Conservation (phyloP, 2,797 vertebrate species). For the Xerus rutilus region DNA sequence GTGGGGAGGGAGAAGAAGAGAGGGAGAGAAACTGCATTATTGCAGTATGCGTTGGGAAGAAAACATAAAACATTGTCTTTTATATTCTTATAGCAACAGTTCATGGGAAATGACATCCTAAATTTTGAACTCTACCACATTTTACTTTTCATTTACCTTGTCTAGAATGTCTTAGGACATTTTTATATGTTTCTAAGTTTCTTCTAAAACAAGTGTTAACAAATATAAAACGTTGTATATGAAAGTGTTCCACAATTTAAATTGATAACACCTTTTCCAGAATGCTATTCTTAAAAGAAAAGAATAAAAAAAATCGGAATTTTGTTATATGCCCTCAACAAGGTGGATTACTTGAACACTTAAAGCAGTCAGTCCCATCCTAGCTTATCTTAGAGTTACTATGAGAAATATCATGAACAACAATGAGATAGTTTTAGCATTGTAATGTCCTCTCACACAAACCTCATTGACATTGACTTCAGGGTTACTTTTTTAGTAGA, state of each 20-base stretch:
- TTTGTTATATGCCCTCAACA: neutral
- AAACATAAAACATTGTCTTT: neutral
- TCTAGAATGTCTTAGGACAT: neutral
- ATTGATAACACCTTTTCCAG: neutral
- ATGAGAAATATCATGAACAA: neutral
- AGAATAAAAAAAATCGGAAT: neutral
- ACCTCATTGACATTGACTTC: neutral
- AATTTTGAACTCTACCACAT: neutral
- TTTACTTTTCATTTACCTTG: neutral
- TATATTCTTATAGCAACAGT: rapidly evolving
- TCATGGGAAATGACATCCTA: neutral
- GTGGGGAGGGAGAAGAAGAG: too few relatives aligned
- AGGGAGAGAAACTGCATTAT: neutral
- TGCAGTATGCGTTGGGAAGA: neutral
- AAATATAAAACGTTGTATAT: neutral
- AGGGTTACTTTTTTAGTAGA: neutral
- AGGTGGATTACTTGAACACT: neutral
- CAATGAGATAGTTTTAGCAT: neutral
- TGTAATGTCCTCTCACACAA: neutral
- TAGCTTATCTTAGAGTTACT: neutral
- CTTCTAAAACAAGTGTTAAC: neutral
- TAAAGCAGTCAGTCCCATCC: neutral
- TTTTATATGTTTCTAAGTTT: neutral
- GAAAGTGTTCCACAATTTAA: neutral
- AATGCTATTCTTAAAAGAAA: neutral